Conservation (phyloP, 2,888 invertebrate species). For the Trimorus sp. region DNA sequence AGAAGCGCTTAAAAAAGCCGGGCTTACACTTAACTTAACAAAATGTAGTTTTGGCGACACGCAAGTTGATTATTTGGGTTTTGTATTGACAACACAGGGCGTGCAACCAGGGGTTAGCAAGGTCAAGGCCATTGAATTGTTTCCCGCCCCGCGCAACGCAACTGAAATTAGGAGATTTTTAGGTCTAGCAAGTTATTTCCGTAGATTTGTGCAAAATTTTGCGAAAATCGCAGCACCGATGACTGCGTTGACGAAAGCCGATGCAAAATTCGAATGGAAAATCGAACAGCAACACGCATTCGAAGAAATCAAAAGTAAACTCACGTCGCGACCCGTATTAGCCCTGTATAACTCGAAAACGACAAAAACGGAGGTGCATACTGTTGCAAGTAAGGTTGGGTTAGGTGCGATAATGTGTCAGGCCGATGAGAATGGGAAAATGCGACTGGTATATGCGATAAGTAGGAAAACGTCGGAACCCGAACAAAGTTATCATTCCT, state of each 20-base stretch:
- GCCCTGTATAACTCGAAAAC: not conserved
- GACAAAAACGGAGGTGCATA: not conserved
- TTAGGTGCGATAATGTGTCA: not conserved
- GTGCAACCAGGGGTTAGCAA: too few species aligned
- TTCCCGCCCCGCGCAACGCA: too few species aligned
- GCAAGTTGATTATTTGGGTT: too few species aligned
- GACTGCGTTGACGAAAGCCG: not conserved
- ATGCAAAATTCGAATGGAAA: not conserved
- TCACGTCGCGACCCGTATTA: not conserved
- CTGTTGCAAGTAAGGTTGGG: not conserved
- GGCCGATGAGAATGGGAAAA: not conserved
- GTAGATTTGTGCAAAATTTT: conserved; percentile 33
- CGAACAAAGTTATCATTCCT: conserved; percentile 13
- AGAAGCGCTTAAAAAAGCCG: too few species aligned
- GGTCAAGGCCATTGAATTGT: too few species aligned
- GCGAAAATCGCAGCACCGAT: conserved; percentile 23
- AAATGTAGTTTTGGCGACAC: too few species aligned
- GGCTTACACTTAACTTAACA: too few species aligned
- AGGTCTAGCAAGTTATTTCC: conserved; percentile 48
- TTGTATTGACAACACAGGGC: too few species aligned
- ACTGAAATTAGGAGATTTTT: conserved; percentile 14
- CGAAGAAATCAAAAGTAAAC: not conserved
- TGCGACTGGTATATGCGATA: conserved; percentile 17
- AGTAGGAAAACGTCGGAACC: conserved; percentile 9
- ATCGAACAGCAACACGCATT: not conserved